Evolutionary conservation across 1,140 invertebrate species (phyloP).

Genomic region (Papilio polytes): DNA sequence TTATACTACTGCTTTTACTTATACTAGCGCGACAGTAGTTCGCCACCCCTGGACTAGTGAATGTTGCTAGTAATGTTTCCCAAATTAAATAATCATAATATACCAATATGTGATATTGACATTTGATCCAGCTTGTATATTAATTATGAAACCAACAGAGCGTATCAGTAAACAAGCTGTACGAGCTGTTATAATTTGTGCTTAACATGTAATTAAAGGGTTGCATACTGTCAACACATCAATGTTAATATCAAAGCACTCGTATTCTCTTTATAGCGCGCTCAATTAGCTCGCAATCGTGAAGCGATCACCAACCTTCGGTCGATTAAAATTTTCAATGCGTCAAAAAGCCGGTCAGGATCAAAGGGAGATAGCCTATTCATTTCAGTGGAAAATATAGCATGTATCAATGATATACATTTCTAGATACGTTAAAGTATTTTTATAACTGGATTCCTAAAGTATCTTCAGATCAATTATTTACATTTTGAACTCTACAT

Average conservation of each 20-base stretch:
- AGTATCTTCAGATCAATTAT: too few species aligned
- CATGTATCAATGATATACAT: slow-evolving; percentile 30
- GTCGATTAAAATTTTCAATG: slow-evolving; percentile 70
- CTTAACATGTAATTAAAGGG: slow-evolving; percentile 37
- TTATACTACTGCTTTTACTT: too few species aligned
- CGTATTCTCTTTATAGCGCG: slow-evolving; percentile 66
- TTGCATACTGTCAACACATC: slow-evolving; percentile 44
- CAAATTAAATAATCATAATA: not conserved
- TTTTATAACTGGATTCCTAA: not conserved
- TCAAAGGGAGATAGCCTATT: slow-evolving; percentile 72
- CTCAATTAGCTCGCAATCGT: slow-evolving; percentile 70
- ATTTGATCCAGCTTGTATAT: not conserved
- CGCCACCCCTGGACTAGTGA: too few species aligned
- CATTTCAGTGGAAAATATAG: slow-evolving; percentile 71
- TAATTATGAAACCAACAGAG: slow-evolving; percentile 29
- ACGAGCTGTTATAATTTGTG: slow-evolving; percentile 35
- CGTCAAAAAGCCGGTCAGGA: slow-evolving; percentile 59
- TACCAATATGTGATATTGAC: not conserved
- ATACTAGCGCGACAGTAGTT: too few species aligned
- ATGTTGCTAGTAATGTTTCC: too few species aligned
- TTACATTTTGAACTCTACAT: too few species aligned
- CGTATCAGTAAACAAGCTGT: slow-evolving; percentile 17
- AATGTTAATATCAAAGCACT: slow-evolving; percentile 59
- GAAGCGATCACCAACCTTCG: slow-evolving; percentile 62
- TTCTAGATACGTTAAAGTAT: not conserved